Evolutionary conservation across 2,888 invertebrate genomes (phyloP).

Genomic region (Podotricha telesiphe): DNA sequence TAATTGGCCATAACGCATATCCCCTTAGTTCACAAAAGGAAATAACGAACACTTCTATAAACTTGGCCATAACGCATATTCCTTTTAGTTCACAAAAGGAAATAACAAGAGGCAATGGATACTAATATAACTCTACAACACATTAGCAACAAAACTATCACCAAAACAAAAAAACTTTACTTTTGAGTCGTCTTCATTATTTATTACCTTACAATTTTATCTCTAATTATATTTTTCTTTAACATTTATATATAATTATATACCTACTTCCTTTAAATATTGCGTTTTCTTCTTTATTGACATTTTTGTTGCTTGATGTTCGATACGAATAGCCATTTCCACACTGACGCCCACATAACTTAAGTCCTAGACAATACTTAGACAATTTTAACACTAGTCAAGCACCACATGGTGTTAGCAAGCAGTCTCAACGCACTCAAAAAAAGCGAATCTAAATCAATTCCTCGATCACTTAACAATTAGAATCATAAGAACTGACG

Average conservation of each 20-base stretch:
- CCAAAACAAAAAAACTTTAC: not conserved
- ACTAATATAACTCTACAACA: not conserved
- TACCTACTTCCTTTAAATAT: not conserved
- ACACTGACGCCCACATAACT: slow-evolving; percentile 16
- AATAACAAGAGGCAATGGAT: not conserved
- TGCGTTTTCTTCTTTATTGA: not conserved
- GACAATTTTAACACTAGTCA: slow-evolving; percentile 26
- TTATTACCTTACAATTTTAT: not conserved
- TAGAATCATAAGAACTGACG: slow-evolving; percentile 25
- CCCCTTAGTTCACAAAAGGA: not conserved
- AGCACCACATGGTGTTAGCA: slow-evolving; percentile 44
- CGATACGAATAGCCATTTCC: not conserved
- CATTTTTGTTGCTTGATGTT: not conserved
- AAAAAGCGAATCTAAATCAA: slow-evolving; percentile 41
- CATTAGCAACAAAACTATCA: not conserved
- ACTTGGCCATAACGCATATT: not conserved
- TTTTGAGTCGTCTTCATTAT: too few species aligned
- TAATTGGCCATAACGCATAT: not conserved
- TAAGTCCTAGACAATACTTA: slow-evolving; percentile 15
- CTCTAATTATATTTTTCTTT: not conserved
- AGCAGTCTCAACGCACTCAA: slow-evolving; percentile 45
- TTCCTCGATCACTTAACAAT: slow-evolving; percentile 40
- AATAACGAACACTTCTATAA: not conserved
- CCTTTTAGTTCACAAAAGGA: not conserved
- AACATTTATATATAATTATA: not conserved